phyloP scores from a whole-genome alignment of 2,113 vertebrate species.

The Seriola rivoliana region DNA sequence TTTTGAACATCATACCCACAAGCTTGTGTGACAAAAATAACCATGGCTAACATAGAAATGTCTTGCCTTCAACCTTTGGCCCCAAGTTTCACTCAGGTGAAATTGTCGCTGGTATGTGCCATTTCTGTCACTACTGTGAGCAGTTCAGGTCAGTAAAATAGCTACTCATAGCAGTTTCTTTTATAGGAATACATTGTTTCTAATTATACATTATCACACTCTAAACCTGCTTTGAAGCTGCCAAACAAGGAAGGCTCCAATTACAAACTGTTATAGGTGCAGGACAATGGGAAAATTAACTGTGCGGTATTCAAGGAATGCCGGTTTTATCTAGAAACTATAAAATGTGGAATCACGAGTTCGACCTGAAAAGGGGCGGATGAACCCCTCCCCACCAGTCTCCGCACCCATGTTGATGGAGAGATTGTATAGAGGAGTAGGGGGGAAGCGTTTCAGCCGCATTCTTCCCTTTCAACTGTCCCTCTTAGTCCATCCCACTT shows the following conservation, averaged over 20 bases:
- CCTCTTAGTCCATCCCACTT: constrained; percentile 60
- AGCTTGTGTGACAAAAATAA: constrained; percentile 31
- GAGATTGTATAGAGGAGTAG: constrained; percentile 31
- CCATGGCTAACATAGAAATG: background rate
- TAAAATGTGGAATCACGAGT: constrained; percentile 72
- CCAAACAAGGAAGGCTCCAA: background rate
- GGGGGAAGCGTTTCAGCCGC: constrained; percentile 25
- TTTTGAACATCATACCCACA: background rate
- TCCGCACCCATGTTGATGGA: constrained; percentile 58
- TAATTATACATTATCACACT: background rate
- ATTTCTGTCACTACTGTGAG: constrained; percentile 61
- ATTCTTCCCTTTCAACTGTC: constrained; percentile 61
- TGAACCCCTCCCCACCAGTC: constrained; percentile 10
- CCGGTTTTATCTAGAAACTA: background rate
- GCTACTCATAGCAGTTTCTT: constrained; percentile 4
- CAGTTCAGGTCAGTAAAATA: background rate
- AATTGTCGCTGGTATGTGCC: constrained; percentile 59
- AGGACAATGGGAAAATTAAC: too few relatives aligned
- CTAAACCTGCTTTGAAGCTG: background rate
- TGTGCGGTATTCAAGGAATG: constrained; percentile 31
- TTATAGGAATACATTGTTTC: background rate
- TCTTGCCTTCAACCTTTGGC: constrained; percentile 21
- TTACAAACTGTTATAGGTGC: background rate
- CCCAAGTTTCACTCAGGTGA: constrained; percentile 52
- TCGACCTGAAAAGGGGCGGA: constrained; percentile 45